Evolutionary conservation across 2,113 vertebrate genomes (phyloP).

Genomic region (Thomomys bottae): DNA sequence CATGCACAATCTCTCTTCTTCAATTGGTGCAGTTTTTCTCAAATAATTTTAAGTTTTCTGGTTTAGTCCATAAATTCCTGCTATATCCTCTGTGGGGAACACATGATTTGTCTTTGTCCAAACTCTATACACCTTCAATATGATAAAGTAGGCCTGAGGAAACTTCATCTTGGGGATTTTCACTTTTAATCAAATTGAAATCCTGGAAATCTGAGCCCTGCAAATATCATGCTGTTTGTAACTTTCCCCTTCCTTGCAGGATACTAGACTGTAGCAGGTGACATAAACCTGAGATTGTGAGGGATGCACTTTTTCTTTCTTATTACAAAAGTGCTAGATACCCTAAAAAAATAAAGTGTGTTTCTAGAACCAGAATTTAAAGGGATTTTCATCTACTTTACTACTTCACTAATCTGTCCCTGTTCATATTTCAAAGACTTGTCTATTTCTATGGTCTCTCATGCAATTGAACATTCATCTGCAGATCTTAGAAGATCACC

Average conservation of each 20-base stretch:
- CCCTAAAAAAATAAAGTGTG: background rate
- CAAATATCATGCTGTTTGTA: background rate
- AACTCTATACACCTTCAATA: background rate
- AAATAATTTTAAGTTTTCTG: background rate
- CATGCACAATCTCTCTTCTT: background rate
- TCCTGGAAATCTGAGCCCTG: background rate
- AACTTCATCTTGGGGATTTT: background rate
- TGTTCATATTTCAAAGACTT: background rate
- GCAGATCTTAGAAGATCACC: background rate
- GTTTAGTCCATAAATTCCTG: background rate
- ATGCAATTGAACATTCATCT: background rate
- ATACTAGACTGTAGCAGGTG: background rate
- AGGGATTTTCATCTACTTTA: background rate
- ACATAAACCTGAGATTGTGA: background rate
- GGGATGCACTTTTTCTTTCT: background rate
- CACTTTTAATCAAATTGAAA: background rate
- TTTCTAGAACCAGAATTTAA: constrained; percentile 13
- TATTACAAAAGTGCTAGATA: background rate
- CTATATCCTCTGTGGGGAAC: background rate
- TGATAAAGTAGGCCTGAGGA: background rate
- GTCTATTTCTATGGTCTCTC: background rate
- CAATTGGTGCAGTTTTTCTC: background rate
- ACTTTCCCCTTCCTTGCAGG: background rate
- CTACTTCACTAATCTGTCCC: background rate
- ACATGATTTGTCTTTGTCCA: background rate